phyloP scores from a whole-genome alignment of 2,888 invertebrate species.

The Nomada hirtipes region DNA sequence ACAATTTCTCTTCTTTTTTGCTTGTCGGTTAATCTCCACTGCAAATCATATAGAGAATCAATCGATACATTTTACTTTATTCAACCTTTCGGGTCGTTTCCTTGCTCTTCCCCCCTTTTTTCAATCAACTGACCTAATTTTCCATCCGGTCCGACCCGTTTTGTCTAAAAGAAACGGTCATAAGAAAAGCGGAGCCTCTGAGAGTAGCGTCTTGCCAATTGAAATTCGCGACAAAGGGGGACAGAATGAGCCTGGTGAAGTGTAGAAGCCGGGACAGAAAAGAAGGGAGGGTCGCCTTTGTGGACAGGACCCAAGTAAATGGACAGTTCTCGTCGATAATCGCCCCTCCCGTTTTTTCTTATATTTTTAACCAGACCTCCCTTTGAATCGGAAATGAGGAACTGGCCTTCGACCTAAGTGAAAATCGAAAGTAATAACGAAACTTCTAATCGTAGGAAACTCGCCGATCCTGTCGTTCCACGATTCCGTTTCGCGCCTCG shows the following conservation, averaged over 20 bases:
- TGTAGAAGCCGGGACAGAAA: slow-evolving; percentile 22
- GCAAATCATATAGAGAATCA: slow-evolving; percentile 2
- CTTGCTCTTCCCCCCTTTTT: background rate
- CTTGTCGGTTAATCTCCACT: slow-evolving; percentile 18
- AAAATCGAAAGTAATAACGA: slow-evolving; percentile 37
- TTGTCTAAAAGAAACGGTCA: slow-evolving; percentile 27
- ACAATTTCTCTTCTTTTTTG: no score
- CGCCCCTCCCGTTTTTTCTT: slow-evolving; percentile 10
- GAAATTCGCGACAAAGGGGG: slow-evolving; percentile 68
- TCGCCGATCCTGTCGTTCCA: background rate
- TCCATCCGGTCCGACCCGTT: slow-evolving; percentile 23
- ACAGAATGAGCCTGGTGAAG: slow-evolving; percentile 48
- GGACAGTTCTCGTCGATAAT: slow-evolving; percentile 58
- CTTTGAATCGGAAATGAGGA: slow-evolving; percentile 39
- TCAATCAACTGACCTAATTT: slow-evolving; percentile 67
- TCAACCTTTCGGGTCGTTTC: background rate
- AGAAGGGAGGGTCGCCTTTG: slow-evolving; percentile 54
- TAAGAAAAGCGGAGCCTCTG: slow-evolving; percentile 40
- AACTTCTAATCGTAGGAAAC: background rate
- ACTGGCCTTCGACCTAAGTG: slow-evolving; percentile 7
- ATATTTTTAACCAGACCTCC: background rate
- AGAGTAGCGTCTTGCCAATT: slow-evolving; percentile 64
- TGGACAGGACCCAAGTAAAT: slow-evolving; percentile 49
- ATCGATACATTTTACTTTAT: background rate
- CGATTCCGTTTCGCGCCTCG: background rate